Conservation (phyloP, 2,888 invertebrate species). For the Frankliniella intonsa region DNA sequence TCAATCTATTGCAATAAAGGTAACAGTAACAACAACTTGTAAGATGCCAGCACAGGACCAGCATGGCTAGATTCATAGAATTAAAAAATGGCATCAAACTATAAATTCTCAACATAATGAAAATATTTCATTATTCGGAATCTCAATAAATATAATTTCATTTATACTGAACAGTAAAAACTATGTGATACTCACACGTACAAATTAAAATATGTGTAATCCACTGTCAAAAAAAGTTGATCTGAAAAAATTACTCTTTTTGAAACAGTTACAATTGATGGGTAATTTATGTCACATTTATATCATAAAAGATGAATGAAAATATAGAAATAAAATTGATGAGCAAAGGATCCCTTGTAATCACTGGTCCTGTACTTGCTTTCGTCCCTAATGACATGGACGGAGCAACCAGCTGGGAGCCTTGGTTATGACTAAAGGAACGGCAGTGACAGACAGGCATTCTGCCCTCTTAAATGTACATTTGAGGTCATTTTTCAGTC, state of each 20-base stretch:
- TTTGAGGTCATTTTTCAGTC: not conserved
- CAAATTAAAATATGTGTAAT: slow-evolving; percentile 8
- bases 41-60: slow-evolving; percentile 19
- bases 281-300: not conserved
- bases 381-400: not conserved
- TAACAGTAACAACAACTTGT: slow-evolving; percentile 19
- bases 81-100: slow-evolving; percentile 12
- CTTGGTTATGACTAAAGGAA: not conserved
- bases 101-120: slow-evolving; percentile 24
- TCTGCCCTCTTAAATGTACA: too few species aligned
- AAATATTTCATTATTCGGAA: slow-evolving; percentile 10
- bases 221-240: not conserved
- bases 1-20: slow-evolving; percentile 1
- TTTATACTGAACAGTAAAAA: slow-evolving; percentile 1
- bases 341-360: not conserved
- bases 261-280: not conserved
- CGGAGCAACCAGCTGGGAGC: slow-evolving; percentile 3
- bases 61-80: slow-evolving; percentile 14
- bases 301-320: not conserved
- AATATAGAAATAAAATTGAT: not conserved
- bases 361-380: not conserved
- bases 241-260: not conserved
- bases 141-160: slow-evolving; percentile 13
- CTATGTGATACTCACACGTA: not conserved
- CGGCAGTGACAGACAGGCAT: not conserved